Conservation (phyloP, 2,888 invertebrate genomes). For the Leucoma salicis region DNA sequence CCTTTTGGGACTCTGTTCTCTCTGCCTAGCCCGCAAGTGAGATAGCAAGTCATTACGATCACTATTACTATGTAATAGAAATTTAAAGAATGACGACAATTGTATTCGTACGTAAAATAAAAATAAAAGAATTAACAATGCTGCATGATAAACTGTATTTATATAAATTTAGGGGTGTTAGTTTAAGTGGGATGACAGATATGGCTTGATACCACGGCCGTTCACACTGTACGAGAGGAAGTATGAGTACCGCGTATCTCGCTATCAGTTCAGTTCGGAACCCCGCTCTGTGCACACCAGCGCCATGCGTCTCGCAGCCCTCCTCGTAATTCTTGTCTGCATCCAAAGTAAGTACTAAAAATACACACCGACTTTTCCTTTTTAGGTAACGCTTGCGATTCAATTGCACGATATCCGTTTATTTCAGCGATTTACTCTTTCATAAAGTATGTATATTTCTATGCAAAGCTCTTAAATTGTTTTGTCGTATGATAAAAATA, state of each 20-base stretch:
- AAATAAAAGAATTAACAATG: conserved; percentile 16
- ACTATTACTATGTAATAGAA: too few species aligned
- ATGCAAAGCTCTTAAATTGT: neutral
- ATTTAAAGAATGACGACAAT: too few species aligned
- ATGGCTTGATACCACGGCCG: conserved; percentile 55
- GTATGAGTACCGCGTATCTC: conserved; percentile 33
- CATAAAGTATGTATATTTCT: neutral
- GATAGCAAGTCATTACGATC: too few species aligned
- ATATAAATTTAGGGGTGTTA: conserved; percentile 44
- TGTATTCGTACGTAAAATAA: too few species aligned
- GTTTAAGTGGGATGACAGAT: conserved; percentile 42
- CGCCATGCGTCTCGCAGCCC: conserved; percentile 25
- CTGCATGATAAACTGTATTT: conserved; percentile 23
- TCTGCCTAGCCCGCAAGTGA: too few species aligned
- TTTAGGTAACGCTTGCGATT: neutral
- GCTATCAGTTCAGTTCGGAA: conserved; percentile 38
- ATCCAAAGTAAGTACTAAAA: conserved; percentile 46
- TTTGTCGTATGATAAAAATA: neutral
- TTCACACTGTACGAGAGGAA: conserved; percentile 61
- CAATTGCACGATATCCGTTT: neutral
- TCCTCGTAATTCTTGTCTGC: conserved; percentile 37
- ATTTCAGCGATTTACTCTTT: neutral
- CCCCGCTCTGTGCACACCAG: conserved; percentile 30
- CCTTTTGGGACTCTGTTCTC: too few species aligned
- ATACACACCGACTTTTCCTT: neutral